phyloP scores from a whole-genome alignment of 1,140 invertebrate genomes.

The Gonatopus flavifemur region DNA sequence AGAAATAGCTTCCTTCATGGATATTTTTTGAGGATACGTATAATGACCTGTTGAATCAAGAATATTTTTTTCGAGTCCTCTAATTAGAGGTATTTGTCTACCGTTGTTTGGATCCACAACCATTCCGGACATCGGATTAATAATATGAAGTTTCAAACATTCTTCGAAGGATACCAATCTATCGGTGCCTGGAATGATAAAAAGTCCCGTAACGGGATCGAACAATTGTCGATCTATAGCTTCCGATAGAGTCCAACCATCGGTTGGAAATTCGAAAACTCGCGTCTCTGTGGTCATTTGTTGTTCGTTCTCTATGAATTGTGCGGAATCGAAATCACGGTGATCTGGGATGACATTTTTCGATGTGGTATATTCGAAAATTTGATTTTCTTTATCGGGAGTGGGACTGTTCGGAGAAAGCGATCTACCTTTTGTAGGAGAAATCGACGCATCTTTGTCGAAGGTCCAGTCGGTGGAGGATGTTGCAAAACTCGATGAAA shows the following conservation, averaged over 20 bases:
- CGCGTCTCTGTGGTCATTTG: constrained; percentile 52
- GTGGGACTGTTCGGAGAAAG: too few species aligned
- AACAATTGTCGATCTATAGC: constrained; percentile 78
- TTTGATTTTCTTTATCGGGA: too few species aligned
- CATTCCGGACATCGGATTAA: constrained; percentile 77
- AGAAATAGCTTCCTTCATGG: constrained; percentile 79
- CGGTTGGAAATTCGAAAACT: constrained; percentile 73
- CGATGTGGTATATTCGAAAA: too few species aligned
- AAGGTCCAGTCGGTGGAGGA: background rate
- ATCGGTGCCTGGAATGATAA: constrained; percentile 85
- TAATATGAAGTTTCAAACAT: constrained; percentile 81
- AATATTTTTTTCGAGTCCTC: constrained; percentile 77
- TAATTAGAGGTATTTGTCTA: constrained; percentile 69
- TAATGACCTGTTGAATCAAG: constrained; percentile 79
- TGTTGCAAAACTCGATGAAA: background rate
- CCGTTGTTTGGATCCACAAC: constrained; percentile 75
- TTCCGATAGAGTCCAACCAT: constrained; percentile 78
- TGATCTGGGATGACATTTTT: too few species aligned
- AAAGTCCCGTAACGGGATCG: constrained; percentile 78
- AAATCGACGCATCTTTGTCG: background rate
- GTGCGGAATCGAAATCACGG: too few species aligned
- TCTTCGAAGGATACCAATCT: constrained; percentile 84
- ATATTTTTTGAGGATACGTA: constrained; percentile 61
- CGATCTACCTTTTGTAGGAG: background rate
- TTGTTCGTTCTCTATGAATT: constrained; percentile 43